phyloP scores from a whole-genome alignment of 2,797 vertebrate species.

The Acridotheres tristis region DNA sequence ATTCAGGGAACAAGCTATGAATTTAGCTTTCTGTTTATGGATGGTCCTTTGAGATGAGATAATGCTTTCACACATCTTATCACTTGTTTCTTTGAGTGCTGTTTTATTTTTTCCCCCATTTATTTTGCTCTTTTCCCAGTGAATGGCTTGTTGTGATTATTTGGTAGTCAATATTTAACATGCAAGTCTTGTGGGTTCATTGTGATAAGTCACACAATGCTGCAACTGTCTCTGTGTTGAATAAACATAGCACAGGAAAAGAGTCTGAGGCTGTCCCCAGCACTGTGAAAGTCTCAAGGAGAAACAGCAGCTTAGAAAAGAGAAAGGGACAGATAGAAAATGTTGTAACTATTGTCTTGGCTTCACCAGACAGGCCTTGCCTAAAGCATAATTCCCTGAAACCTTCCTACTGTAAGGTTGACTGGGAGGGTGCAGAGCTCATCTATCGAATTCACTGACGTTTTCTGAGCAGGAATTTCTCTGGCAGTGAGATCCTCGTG shows the following conservation, averaged over 20 bases:
- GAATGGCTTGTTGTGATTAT: constrained; percentile 44
- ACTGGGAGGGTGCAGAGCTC: neutral
- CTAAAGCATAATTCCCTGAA: neutral
- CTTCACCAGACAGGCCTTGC: neutral
- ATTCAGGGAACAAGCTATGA: constrained; percentile 4
- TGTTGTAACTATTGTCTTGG: neutral
- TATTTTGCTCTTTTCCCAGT: neutral
- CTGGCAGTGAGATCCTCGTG: neutral
- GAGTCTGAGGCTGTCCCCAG: neutral
- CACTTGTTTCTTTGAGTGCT: neutral
- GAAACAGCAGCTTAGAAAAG: neutral
- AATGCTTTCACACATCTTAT: constrained; percentile 47
- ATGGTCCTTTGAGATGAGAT: constrained; percentile 42
- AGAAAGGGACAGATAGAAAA: neutral
- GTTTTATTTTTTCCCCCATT: neutral
- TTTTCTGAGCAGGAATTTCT: neutral
- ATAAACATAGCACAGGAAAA: neutral
- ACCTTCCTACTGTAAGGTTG: neutral
- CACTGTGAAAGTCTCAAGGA: constrained; percentile 37
- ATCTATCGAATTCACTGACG: neutral
- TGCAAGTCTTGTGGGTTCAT: constrained; percentile 44
- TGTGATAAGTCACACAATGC: constrained; percentile 50
- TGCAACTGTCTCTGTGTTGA: constrained; percentile 10
- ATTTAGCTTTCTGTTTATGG: constrained; percentile 39
- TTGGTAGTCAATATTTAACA: constrained; percentile 50